Evolutionary conservation across 2,888 invertebrate species (phyloP), one percentile per base, ranked within the genome.

Genomic region (Parelbella ahira): DNA sequence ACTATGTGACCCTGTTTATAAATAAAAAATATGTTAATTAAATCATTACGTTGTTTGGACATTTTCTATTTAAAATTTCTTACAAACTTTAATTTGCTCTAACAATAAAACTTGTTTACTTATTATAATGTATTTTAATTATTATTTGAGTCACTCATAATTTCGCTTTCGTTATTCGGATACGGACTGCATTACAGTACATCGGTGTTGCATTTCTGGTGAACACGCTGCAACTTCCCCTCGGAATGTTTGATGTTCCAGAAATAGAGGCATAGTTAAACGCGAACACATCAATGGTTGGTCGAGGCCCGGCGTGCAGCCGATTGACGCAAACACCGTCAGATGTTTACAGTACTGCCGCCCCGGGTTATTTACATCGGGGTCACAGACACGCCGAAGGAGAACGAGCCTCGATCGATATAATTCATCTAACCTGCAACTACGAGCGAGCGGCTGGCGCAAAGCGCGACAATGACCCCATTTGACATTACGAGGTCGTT

Each of bases 301-400:
- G 53, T 54, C 62, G 65, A 63, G 53, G 52, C 45, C 43, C 45
- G 48, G 2, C 55, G 47, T 63, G 63, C 67, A 64, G 60, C 61
- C 73, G 74, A 77, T 81, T 81, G 84, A 83, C 84, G 84, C 80
- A 79, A 79, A 74, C 69, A 54, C 61, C 77, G 69, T 74, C 75
- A 69, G 75, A 76, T 84, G 86, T 86, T 84, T 86, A 84, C 81
- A 75, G 73, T 72, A 76, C 69, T 73, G 70, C 60, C 73, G 75
- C 75, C 79, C 72, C 74, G 79, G 84, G 86, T 83, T 86, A 84
- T 86, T 86, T 81, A 83, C 87, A 84, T 83, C 79, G 86, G 83
- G 86, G 86, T 87, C 84, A 86, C 81, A 87, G 86, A 86, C 86
- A 84, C 81, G 67, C 58, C 62, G 81, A 82, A 81, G 82, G 79